Evolutionary conservation across 2,888 invertebrate species (phyloP).

Genomic region (Ypsolopha sequella): DNA sequence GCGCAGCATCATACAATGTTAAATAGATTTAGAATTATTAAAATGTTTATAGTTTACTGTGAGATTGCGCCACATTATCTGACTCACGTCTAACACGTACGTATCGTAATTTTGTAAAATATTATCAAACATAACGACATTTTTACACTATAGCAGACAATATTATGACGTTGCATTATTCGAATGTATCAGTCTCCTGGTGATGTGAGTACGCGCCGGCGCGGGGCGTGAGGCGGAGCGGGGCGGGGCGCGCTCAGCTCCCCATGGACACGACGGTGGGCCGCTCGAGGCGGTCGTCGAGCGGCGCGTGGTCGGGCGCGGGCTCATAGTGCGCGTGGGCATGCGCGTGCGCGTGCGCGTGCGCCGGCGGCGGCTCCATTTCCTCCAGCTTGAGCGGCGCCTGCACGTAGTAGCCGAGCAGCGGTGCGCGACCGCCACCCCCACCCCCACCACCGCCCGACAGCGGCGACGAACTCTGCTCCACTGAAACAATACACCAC

Average conservation of each 20-base stretch:
- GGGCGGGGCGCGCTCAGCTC: constrained; percentile 39
- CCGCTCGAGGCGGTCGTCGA: constrained; percentile 51
- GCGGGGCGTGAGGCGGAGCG: neutral
- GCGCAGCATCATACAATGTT: too few species aligned
- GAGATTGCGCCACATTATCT: too few species aligned
- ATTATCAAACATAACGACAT: too few species aligned
- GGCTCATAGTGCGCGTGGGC: constrained; percentile 23
- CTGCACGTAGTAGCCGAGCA: constrained; percentile 45
- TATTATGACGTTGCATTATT: neutral
- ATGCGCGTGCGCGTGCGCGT: constrained; percentile 9
- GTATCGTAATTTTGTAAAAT: too few species aligned
- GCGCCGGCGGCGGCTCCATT: constrained; percentile 24
- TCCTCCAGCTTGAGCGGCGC: constrained; percentile 48
- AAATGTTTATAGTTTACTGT: too few species aligned
- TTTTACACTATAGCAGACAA: neutral
- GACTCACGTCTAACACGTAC: too few species aligned
- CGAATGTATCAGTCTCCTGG: neutral
- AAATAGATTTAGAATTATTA: too few species aligned
- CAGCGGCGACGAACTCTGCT: constrained; percentile 8
- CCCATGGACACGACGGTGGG: constrained; percentile 66
- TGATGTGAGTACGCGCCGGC: neutral
- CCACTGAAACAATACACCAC: constrained; percentile 17
- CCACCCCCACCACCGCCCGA: constrained; percentile 9
- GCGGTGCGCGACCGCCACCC: constrained; percentile 21
- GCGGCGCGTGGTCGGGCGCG: constrained; percentile 12